These are phyloP conservation scores for Hybos culiciformis DNA, from an alignment of 2,888 invertebrate genomes.

Conservation along the genomic window DNA sequence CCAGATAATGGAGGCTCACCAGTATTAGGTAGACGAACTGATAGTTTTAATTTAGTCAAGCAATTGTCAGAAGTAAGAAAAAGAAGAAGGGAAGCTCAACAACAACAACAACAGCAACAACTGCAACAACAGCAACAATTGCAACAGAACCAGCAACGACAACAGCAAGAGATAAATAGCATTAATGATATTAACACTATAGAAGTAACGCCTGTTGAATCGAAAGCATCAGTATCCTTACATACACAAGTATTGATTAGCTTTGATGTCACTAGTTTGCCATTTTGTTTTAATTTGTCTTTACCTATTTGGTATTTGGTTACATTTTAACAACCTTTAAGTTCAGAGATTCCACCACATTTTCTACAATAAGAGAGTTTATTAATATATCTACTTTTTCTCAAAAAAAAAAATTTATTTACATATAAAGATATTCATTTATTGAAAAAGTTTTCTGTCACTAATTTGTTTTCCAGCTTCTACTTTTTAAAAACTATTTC, in stretches of 20 bases:
- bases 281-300: neutral
- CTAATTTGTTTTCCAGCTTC: too few species aligned
- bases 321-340: too few species aligned
- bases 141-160: neutral
- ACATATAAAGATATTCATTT: too few species aligned
- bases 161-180: neutral
- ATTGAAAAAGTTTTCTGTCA: too few species aligned
- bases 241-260: slow-evolving; percentile 30
- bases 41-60: slow-evolving; percentile 33
- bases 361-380: too few species aligned
- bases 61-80: slow-evolving; percentile 33
- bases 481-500: too few species aligned
- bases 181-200: slow-evolving; percentile 19
- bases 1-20: slow-evolving; percentile 28
- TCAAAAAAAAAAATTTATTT: too few species aligned
- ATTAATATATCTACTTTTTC: too few species aligned
- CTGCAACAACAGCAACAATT: slow-evolving; percentile 3
- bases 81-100: slow-evolving; percentile 27
- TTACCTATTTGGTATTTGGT: too few species aligned
- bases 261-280: neutral
- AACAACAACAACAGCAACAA: slow-evolving; percentile 1
- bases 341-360: too few species aligned
- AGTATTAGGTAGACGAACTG: slow-evolving; percentile 27
- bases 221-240: slow-evolving; percentile 33
- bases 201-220: slow-evolving; percentile 33